Evolutionary conservation across 2,113 vertebrate species (phyloP), one percentile per base, ranked within the genome.

Genomic region (Quiscalus mexicanus): DNA sequence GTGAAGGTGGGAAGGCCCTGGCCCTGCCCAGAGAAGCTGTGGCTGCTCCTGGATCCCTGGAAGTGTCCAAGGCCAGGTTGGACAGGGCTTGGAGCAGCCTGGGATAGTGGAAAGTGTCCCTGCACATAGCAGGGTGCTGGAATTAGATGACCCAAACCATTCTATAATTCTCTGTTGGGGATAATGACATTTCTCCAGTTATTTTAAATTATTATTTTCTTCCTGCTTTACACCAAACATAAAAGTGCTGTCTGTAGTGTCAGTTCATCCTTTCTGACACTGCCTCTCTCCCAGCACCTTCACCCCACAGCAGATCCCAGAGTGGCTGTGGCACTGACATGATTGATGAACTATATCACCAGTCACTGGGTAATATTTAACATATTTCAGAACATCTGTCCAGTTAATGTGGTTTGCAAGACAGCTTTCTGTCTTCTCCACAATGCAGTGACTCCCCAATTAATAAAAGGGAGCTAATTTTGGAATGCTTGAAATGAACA

Each of bases 401-500:
- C 84, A 47, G 58, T 33, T 93, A 85, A 91, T 85, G 53, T 53
- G 30, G 70, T 62, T 83, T 96, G 53, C 37, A 82, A 56, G 63
- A 77, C 55, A 85, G 65, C 37, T 78, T 90, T 93, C 93, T 63
- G 15, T 64, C 93, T 94, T 62, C 77, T 78, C 74, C 56, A 82
- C 50, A 83, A 95, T 30, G n/a, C 81, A 69, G 18, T 31, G 78
- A 75, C 58, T 93, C 42, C 78, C 45, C 82, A 83, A 33, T 85
- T 96, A 97, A 95, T 95, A 95, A 84, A 87, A 84, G 28, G 23
- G 37, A 96, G 65, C 91, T 85, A 76, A 91, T 94, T 93, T 90
- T 91, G 89, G 81, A 83, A 49, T 5, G 19, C 58, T 58, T 76
- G 74, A 96, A 94, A 85, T 37, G 65, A 94, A 85, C 89, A 93